Conservation (phyloP, 2,113 vertebrate genomes). For the Clupea harengus region DNA sequence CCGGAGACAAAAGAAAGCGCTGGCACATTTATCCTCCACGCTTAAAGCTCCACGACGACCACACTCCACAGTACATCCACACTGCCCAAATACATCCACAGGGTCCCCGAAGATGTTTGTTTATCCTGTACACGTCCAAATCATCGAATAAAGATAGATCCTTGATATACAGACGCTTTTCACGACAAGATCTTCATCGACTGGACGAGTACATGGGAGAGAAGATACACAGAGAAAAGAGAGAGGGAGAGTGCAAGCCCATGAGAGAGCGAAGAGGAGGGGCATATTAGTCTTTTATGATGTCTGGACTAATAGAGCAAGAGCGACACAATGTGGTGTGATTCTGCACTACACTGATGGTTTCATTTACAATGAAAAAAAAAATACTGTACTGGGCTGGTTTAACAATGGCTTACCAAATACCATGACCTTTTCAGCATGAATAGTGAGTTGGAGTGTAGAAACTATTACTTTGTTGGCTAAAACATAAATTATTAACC, state of each 20-base stretch:
- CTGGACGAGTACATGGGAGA: neutral
- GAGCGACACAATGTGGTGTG: conserved; percentile 33
- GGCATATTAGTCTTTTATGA: neutral
- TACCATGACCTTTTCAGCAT: neutral
- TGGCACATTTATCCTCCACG: conserved; percentile 2
- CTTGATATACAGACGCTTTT: neutral
- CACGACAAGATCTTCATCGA: neutral
- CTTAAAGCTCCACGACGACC: conserved; percentile 2
- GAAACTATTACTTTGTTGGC: too few relatives aligned
- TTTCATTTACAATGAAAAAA: neutral
- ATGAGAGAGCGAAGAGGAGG: conserved; percentile 22
- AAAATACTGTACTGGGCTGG: neutral
- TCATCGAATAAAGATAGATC: neutral
- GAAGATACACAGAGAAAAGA: neutral
- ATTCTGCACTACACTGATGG: neutral
- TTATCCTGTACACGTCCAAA: neutral
- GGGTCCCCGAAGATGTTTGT: neutral
- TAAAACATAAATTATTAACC: too few relatives aligned
- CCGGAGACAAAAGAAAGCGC: conserved; percentile 29
- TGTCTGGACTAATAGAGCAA: conserved; percentile 21
- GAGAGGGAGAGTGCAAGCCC: conserved; percentile 12
- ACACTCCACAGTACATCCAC: neutral
- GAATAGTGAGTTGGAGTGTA: too few relatives aligned
- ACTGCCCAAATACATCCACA: neutral
- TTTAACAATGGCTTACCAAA: neutral